These are phyloP conservation scores for Agonopterix alstromeriana DNA, from an alignment of 2,888 invertebrate genomes.

Conservation along the genomic window DNA sequence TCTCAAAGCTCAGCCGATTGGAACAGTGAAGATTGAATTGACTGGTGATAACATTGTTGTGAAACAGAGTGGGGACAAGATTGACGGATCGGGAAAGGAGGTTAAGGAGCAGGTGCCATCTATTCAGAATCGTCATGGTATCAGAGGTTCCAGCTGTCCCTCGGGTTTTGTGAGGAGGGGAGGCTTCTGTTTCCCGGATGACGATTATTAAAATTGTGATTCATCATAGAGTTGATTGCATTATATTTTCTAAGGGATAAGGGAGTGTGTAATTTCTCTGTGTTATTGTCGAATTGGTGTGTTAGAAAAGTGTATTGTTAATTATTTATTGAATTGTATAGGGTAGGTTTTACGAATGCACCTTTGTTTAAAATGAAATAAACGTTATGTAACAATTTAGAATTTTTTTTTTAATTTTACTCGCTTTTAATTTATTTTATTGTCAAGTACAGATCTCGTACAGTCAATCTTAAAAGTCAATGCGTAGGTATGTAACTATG, in stretches of 20 bases:
- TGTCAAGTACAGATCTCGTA: too few relatives aligned
- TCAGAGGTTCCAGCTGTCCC: slow-evolving; percentile 22
- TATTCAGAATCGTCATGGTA: slow-evolving; percentile 16
- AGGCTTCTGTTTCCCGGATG: slow-evolving; percentile 25
- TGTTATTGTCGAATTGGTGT: too few relatives aligned
- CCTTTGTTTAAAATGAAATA: too few relatives aligned
- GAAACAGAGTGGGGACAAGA: slow-evolving; percentile 5
- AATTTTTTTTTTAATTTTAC: too few relatives aligned
- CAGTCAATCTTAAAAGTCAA: too few relatives aligned
- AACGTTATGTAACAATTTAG: too few relatives aligned
- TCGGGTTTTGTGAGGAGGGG: slow-evolving; percentile 20
- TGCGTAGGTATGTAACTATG: too few relatives aligned
- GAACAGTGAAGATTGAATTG: slow-evolving; percentile 15
- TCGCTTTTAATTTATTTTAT: too few relatives aligned
- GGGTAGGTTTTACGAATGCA: too few relatives aligned
- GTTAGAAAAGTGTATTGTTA: too few relatives aligned
- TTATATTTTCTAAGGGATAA: neutral
- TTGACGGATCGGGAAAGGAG: neutral
- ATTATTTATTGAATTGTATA: too few relatives aligned
- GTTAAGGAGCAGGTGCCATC: slow-evolving; percentile 5
- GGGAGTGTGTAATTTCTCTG: too few relatives aligned
- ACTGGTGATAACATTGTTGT: slow-evolving; percentile 4
- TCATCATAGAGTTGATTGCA: neutral
- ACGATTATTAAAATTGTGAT: slow-evolving; percentile 2
- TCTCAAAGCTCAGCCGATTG: neutral